Base-by-base conservation (phyloP, 2,113 vertebrate species). In the Epinephelus cyanopodus region DNA sequence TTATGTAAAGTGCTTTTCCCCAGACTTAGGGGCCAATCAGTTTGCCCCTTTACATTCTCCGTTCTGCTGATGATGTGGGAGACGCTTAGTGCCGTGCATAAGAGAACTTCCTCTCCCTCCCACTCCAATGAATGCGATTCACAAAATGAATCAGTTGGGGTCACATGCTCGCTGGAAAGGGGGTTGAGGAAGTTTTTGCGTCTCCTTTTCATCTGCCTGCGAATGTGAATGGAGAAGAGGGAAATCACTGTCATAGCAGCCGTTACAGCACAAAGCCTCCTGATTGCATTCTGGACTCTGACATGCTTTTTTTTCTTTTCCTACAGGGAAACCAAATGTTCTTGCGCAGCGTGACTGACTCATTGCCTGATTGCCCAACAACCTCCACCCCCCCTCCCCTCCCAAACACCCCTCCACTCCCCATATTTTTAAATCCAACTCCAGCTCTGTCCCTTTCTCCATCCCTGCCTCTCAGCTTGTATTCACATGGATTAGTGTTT, bases 231-330 rank as follows among this genome's bases (percentile, higher is more conserved):
- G 88, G 78, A 65, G 84, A 84, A 87, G 88, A 91, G 89, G 87
- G 92, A 92, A 92, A 91, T 94, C 92, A 84, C 90, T 91, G 92
- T 94, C 84, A 87, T 83, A 77, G 27, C 89, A 91, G 92, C 89
- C 89, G 82, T 74, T 82, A 64, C 84, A 83, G 92, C 90, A 94
- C 93, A 94, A 94, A 93, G 92, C 90, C 84, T 85, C 86, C 87
- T 95, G 92, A 93, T 94, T 94, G 90, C 93, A 93, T 94, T 93
- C 87, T 92, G 91, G 93, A 93, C 92, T 87, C 90, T 88, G 84
- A 80, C 86, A 82, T 74, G 84, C 61, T 81, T 88, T 75, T 88
- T 85, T 81, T 79, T 29, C n/a, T 29, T 80, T 73, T 72, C 83
- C 86, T 81, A 88, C 90, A 91, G 89, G 83, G 84, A 92, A 93